Base-by-base conservation (phyloP, 2,797 vertebrate species). In the Syngnathus rostellatus region DNA sequence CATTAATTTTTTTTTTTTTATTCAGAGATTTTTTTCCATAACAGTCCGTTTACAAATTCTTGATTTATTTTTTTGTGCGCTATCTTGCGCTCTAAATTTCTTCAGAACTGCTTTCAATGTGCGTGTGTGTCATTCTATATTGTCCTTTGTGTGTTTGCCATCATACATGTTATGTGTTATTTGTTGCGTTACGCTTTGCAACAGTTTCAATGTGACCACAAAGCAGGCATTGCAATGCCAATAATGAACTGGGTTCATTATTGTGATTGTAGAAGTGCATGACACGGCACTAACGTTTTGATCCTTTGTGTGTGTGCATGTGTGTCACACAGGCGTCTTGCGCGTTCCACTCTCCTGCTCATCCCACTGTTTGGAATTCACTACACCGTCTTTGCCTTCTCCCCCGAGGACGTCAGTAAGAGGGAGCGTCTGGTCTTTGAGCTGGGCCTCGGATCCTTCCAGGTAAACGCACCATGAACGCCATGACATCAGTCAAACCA, bases 351-450 rank as follows among this genome's bases (percentile, higher is more conserved):
- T 0, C 91, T 99, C 70, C 92, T 98, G 77, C 93, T 99, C 81
- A 99, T 99, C 82, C 97, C 97, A 0, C 85, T 98, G 62, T 98
- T 99, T 40, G 96, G 97, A 71, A 98, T 99, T 81, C 97, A 99
- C 88, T 99, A 99, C 91, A 98, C 96, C 0, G 95, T 99, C 55
- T 99, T 99, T 51, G 95, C 97, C 82, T 98, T 99, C 87, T 98
- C 95, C 37, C 97, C 97, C 0, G 96, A 99, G 86, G 94, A 97
- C 0, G 94, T 98, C 86, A 98, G 96, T 85, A 95, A 97, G 87
- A 78, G 92, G 73, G 97, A 99, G 86, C 90, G 97, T 51, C 92
- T 99, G 58, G 95, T 99, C 64, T 98, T 99, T 76, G 97, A 99
- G 69, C 81, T 99, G 80, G 97, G 97, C 64, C 92, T 98, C 46